Evolutionary conservation across 2,113 vertebrate genomes (phyloP).

Genomic region (Thymallus thymallus): DNA sequence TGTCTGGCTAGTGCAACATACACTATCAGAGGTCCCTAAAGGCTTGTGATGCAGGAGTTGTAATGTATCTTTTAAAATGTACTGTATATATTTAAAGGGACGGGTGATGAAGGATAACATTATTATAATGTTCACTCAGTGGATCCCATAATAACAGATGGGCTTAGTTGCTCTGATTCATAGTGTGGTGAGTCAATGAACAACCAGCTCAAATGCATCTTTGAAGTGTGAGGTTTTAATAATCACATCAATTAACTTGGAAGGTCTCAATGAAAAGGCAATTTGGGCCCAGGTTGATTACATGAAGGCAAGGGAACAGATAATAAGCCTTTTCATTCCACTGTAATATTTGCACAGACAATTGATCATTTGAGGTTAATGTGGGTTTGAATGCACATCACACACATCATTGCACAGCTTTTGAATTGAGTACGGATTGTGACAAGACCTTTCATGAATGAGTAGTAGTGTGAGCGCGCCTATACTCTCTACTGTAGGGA

Average conservation of each 20-base stretch:
- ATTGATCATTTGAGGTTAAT: background rate
- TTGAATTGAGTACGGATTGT: background rate
- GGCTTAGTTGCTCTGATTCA: no score
- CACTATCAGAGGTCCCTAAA: no score
- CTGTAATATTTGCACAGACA: background rate
- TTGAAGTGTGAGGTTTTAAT: background rate
- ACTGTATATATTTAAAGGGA: no score
- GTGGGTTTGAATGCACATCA: background rate
- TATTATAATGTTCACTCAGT: no score
- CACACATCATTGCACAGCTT: background rate
- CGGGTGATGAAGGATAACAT: no score
- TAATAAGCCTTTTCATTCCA: background rate
- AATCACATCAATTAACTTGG: background rate
- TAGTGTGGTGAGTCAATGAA: background rate
- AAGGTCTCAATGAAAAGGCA: background rate
- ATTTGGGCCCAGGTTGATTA: slow-evolving; percentile 1
- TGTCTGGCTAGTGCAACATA: no score
- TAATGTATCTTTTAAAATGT: no score
- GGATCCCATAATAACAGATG: no score
- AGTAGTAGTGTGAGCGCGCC: background rate
- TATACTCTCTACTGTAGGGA: no score
- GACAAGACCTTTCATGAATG: background rate
- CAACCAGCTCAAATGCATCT: background rate
- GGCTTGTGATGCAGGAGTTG: no score
- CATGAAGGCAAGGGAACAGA: background rate